Evolutionary conservation across 30 jellyfish, hydroid and myxozoan genomes (phyloP), one percentile per base, ranked within the genome.

Genomic region (Hydractinia symbiolongicarpus): DNA sequence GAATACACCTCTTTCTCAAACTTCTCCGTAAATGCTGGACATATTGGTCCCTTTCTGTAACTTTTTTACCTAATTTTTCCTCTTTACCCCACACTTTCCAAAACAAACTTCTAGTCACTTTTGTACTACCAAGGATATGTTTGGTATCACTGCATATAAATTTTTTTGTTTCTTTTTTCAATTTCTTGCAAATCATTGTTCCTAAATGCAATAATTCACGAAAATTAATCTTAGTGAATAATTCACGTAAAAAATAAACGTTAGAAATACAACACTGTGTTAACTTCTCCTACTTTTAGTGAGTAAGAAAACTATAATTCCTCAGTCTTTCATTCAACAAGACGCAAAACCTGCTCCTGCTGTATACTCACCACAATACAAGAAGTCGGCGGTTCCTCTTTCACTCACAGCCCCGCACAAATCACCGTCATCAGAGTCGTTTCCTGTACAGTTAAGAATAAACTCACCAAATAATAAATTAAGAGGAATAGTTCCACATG

Each of bases 401-500:
- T 6, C 74, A 64, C 40, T 64, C 19, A 64, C 74, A 4, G 40
- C 40, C 74, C 4, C 74, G 16, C 19, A 64, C 2, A 64, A 51
- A n/a, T 4, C 81, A 4, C 53, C 60, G 79, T 49, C 83, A 40
- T 11, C 54, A 5, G 53, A 44, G 7, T 91, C 98, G 4, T 86
- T 67, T 61, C 98, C 98, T 15, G 72, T 91, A 4, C 98, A 91
- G 66, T 79, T 91, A 87, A 83, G 94, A 54, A 85, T 61, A 60
- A 83, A 82, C 20, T 91, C 98, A 9, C 98, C 98, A 7, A 91
- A 91, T 67, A 82, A 77, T 84, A 66, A 79, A 57, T 50, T 91
- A 30, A 82, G 95, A 51, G 95, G 96, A 10, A 86, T 87, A 53
- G 98, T 87, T 20, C 96, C 96, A 4, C 98, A 91, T 64, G 90